phyloP scores from a whole-genome alignment of 2,113 vertebrate genomes.

The Caracal caracal region DNA sequence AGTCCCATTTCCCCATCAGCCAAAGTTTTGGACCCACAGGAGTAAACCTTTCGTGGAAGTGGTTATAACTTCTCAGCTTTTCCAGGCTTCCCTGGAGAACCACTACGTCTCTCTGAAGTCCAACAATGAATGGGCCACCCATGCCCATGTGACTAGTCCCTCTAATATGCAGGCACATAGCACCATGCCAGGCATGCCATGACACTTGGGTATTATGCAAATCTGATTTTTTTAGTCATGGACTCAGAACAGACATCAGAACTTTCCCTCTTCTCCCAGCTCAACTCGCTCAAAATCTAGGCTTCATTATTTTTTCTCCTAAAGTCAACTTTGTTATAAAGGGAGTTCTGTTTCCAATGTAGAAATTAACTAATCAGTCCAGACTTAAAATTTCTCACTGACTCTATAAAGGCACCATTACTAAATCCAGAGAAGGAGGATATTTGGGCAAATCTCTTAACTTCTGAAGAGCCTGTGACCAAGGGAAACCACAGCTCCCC shows the following conservation, averaged over 20 bases:
- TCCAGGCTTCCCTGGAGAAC: neutral
- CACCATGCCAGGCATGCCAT: accelerated
- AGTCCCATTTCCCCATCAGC: neutral
- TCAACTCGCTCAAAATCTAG: neutral
- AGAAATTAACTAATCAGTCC: neutral
- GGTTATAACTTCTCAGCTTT: neutral
- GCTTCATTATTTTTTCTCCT: neutral
- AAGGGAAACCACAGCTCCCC: neutral
- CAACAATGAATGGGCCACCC: too few relatives aligned
- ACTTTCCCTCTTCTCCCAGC: neutral
- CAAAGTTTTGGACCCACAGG: neutral
- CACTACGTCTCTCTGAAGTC: neutral
- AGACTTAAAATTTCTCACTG: neutral
- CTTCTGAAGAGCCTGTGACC: neutral
- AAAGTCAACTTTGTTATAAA: neutral
- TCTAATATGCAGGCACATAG: too few relatives aligned
- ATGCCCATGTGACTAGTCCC: accelerated
- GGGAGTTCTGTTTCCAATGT: neutral
- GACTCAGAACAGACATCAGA: neutral
- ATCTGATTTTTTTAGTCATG: neutral
- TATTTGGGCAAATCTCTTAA: neutral
- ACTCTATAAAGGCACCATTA: neutral
- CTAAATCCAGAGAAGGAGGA: neutral
- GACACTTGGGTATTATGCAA: neutral
- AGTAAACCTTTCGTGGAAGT: neutral